phyloP scores from a whole-genome alignment of 2,113 vertebrate genomes.

The Gallinago media region DNA sequence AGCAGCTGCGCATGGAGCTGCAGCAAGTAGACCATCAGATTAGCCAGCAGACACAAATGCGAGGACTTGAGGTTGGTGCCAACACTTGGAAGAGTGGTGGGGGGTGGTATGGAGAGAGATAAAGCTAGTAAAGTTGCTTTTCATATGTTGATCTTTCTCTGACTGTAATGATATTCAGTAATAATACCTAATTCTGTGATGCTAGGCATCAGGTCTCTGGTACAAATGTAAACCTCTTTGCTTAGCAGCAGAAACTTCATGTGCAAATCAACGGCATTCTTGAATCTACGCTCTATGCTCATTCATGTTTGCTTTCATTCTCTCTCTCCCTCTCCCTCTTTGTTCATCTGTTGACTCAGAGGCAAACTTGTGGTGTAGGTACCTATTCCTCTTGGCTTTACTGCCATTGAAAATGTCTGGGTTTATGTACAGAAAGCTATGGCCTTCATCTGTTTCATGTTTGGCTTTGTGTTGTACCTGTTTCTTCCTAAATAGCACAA shows the following conservation, averaged over 20 bases:
- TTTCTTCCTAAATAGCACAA: background rate
- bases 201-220: background rate
- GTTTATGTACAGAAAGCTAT: background rate
- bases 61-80: conserved; percentile 86
- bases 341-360: background rate
- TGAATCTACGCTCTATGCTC: background rate
- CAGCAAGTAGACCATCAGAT: conserved; percentile 98
- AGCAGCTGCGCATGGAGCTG: conserved; percentile 94
- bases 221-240: background rate
- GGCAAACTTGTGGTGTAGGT: background rate
- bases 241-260: background rate
- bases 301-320: background rate
- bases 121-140: background rate
- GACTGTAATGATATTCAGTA: background rate
- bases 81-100: background rate
- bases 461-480: background rate
- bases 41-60: conserved; percentile 93
- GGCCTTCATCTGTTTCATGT: background rate
- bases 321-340: background rate
- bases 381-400: background rate
- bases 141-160: background rate
- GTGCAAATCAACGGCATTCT: rapidly evolving
- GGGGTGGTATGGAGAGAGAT: background rate
- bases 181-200: background rate
- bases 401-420: background rate